These are phyloP conservation scores for Cerastis rubricosa DNA, from an alignment of 2,888 invertebrate genomes.

Conservation along the genomic window DNA sequence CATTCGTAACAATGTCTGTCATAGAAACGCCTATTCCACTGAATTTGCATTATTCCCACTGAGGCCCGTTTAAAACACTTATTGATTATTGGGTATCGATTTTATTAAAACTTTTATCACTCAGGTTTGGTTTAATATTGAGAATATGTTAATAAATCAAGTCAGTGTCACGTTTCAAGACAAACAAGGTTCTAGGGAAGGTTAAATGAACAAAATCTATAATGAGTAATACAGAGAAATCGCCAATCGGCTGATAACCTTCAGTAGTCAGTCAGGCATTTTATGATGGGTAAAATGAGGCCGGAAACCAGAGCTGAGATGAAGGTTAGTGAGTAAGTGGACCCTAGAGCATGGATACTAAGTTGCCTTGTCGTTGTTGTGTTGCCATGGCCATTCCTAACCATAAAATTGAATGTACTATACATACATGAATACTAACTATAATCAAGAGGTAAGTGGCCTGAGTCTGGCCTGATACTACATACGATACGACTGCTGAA, in stretches of 20 bases:
- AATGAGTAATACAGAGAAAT: constrained; percentile 62
- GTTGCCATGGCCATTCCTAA: constrained; percentile 34
- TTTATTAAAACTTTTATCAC: constrained; percentile 6
- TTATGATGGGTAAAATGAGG: constrained; percentile 61
- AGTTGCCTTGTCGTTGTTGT: constrained; percentile 10
- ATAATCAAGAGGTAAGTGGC: constrained; percentile 63
- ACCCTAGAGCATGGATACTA: constrained; percentile 32
- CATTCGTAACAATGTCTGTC: constrained; percentile 66
- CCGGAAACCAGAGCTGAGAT: constrained; percentile 46
- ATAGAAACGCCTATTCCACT: constrained; percentile 62
- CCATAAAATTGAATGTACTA: constrained; percentile 34
- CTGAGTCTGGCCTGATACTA: constrained; percentile 49
- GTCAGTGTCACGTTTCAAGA: constrained; percentile 64
- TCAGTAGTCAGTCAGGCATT: constrained; percentile 66
- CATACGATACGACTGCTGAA: constrained; percentile 56
- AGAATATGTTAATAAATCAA: constrained; percentile 63
- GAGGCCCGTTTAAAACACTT: constrained; percentile 22
- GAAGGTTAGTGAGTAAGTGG: constrained; percentile 52
- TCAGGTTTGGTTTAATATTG: constrained; percentile 38
- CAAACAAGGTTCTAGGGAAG: constrained; percentile 68
- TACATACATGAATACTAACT: constrained; percentile 29
- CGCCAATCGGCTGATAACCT: constrained; percentile 58
- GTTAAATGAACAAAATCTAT: constrained; percentile 64
- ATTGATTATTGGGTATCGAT: constrained; percentile 21
- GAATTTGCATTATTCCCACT: constrained; percentile 53